phyloP scores from a whole-genome alignment of 2,113 vertebrate genomes.

The Pristiophorus japonicus region DNA sequence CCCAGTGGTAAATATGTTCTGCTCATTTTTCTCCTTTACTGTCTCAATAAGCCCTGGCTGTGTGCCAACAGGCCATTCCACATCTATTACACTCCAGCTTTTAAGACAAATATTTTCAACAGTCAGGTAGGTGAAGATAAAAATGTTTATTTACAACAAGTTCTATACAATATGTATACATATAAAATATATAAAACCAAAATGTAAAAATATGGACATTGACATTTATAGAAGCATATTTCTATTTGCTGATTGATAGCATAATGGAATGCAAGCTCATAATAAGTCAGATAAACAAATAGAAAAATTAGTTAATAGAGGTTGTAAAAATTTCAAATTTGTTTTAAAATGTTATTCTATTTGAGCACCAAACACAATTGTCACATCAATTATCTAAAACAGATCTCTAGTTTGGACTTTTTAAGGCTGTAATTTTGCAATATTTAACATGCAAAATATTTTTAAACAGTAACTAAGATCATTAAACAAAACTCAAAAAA shows the following conservation, averaged over 20 bases:
- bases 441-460: background rate
- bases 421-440: background rate
- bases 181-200: constrained; percentile 77
- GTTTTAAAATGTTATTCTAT: background rate
- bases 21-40: background rate
- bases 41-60: background rate
- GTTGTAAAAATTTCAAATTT: background rate
- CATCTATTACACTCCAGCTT: background rate
- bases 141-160: constrained; percentile 71
- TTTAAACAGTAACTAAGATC: background rate
- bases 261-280: background rate
- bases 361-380: background rate
- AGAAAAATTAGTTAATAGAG: background rate
- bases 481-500: background rate
- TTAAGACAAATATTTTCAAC: background rate
- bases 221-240: constrained; percentile 39
- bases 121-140: background rate
- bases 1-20: background rate
- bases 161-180: constrained; percentile 68
- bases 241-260: background rate
- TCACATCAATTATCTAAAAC: background rate
- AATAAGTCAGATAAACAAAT: background rate
- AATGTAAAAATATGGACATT: constrained; percentile 73
- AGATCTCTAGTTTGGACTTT: background rate
- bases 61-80: background rate